These are phyloP conservation scores for Pipra filicauda DNA, from an alignment of 2,113 vertebrate genomes.

Conservation along the genomic window DNA sequence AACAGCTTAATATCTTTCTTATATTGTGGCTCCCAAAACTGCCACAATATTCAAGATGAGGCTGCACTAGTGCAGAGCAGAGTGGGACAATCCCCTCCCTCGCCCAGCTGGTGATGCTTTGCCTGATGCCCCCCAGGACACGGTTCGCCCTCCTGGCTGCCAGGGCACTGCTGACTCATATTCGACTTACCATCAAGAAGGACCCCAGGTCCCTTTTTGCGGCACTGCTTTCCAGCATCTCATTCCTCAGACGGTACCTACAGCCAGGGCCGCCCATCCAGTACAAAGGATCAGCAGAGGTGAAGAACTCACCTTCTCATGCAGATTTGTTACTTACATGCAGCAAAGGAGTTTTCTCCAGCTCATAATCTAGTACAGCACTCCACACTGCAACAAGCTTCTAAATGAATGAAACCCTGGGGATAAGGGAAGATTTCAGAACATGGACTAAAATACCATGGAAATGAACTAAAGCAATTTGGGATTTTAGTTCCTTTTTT, in stretches of 20 bases:
- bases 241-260: neutral
- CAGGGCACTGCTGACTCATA: neutral
- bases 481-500: neutral
- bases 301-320: neutral
- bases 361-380: neutral
- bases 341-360: neutral
- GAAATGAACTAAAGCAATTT: neutral
- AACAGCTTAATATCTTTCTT: neutral
- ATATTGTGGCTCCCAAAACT: neutral
- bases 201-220: neutral
- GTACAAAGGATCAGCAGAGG: neutral
- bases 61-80: neutral
- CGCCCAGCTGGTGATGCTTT: neutral
- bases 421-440: neutral
- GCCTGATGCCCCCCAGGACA: neutral
- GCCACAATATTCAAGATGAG: neutral
- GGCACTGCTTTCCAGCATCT: neutral
- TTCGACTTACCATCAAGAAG: neutral
- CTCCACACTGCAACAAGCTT: neutral
- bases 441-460: neutral
- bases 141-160: neutral
- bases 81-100: neutral
- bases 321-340: neutral
- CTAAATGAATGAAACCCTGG: neutral
- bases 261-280: neutral